These are phyloP conservation scores for Novumbra hubbsi DNA, from an alignment of 2,797 vertebrate genomes.

Conservation along the genomic window DNA sequence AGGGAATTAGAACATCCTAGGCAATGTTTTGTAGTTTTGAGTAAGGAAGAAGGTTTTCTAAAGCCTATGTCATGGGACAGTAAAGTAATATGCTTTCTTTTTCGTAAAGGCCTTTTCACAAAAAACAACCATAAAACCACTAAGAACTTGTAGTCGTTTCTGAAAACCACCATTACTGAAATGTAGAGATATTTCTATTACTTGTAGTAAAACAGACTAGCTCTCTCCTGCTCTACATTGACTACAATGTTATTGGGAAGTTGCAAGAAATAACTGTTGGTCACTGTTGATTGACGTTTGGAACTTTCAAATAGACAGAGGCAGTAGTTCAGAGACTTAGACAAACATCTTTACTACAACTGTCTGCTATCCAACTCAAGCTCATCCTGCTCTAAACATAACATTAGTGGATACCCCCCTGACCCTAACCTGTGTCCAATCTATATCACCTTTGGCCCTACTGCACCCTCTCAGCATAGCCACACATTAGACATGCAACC, in stretches of 20 bases:
- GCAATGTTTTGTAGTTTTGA: too few relatives aligned
- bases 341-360: background rate
- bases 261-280: background rate
- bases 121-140: too few relatives aligned
- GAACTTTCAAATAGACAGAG: background rate
- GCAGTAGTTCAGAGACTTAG: background rate
- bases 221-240: background rate
- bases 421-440: conserved; percentile 7
- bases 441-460: conserved; percentile 7
- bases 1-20: background rate
- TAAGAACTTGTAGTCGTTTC: too few relatives aligned
- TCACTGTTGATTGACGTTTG: background rate
- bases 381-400: background rate
- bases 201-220: too few relatives aligned
- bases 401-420: conserved; percentile 2
- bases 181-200: too few relatives aligned
- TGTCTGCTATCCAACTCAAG: background rate
- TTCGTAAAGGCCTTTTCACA: too few relatives aligned
- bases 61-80: conserved; percentile 31
- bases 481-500: conserved; percentile 11
- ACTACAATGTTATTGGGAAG: background rate
- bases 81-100: conserved; percentile 34
- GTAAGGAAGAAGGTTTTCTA: conserved; percentile 24
- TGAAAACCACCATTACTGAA: too few relatives aligned
- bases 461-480: background rate